A percentile compares a stretch with the other conserved stretches of the same genome.
Evolutionary conservation across 2,797 vertebrate species (phyloP).

Genomic region (Gambelia wislizenii): DNA sequence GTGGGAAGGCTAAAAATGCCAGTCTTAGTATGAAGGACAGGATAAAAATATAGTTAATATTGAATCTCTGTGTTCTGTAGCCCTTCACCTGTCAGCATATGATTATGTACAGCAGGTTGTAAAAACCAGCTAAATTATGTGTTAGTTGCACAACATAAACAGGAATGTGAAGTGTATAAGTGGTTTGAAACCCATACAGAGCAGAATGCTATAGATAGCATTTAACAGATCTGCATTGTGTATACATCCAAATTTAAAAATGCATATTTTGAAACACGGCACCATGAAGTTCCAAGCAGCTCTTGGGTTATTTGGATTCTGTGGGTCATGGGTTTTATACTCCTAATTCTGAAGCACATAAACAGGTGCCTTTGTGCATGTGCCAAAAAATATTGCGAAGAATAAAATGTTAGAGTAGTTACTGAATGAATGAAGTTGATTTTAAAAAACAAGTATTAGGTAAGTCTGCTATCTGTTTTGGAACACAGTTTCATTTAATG

Average conservation of each 20-base stretch:
- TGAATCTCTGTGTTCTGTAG: background rate
- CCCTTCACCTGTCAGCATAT: background rate
- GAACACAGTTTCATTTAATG: background rate
- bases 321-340: background rate
- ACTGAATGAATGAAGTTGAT: background rate
- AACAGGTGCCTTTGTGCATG: background rate
- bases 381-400: background rate
- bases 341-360: background rate
- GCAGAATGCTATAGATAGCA: background rate
- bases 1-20: constrained; percentile 1
- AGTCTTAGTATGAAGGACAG: background rate
- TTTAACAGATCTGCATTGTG: background rate
- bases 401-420: background rate
- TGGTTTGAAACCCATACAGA: background rate
- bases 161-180: background rate
- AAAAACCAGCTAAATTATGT: constrained; percentile 13
- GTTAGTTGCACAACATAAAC: background rate
- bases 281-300: background rate
- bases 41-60: constrained; percentile 6
- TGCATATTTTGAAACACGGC: background rate
- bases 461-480: background rate
- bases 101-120: background rate
- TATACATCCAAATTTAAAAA: background rate
- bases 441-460: too few species aligned
- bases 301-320: background rate